A percentile compares a stretch with the other conserved stretches of the same genome.
Conservation (phyloP, 1,140 invertebrate genomes). For the Cydia pomonella region DNA sequence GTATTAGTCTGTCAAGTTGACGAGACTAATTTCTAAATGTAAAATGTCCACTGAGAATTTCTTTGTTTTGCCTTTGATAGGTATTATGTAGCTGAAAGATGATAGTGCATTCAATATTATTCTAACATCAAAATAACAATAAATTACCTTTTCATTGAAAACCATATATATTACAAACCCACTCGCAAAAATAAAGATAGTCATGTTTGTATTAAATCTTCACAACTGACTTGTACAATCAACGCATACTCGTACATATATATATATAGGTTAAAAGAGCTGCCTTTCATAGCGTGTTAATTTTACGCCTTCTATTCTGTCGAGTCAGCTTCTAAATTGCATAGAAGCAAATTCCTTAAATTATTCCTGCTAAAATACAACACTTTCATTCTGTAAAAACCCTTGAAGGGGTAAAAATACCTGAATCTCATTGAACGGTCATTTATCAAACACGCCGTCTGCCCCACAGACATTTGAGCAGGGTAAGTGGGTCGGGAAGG, state of each 20-base stretch:
- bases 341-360: not conserved
- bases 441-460: slow-evolving; percentile 30
- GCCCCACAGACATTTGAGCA: slow-evolving; percentile 6
- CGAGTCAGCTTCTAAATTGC: slow-evolving; percentile 1
- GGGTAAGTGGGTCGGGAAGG: slow-evolving; percentile 15
- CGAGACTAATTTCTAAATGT: not conserved
- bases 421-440: slow-evolving; percentile 24
- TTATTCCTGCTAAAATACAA: not conserved
- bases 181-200: too few species aligned
- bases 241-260: too few species aligned
- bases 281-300: not conserved
- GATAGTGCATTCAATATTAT: too few species aligned
- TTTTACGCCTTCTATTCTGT: not conserved
- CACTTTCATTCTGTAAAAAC: slow-evolving; percentile 8
- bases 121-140: too few species aligned
- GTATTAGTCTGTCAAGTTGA: slow-evolving; percentile 24
- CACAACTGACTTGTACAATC: too few species aligned
- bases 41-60: not conserved
- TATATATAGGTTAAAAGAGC: too few species aligned
- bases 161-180: too few species aligned
- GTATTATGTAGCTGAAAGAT: too few species aligned
- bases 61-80: not conserved
- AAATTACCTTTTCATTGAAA: too few species aligned
- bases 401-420: slow-evolving; percentile 17
- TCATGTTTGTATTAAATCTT: too few species aligned